phyloP scores from a whole-genome alignment of 2,113 vertebrate species.

The human region GRCh38 chr6:48637001-48637500 shows the following conservation, averaged over 20 bases:
- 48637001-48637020: background rate
- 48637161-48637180: background rate
- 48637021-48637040: background rate
- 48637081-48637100: background rate
- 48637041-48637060: background rate
- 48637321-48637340: background rate
- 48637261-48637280: background rate
- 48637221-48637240: background rate
- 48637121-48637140: background rate
- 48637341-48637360: background rate
- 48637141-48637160: background rate
- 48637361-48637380: background rate
- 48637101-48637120: background rate
- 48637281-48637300: background rate
- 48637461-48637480: background rate
- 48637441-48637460: background rate
- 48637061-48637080: background rate
- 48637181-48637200: background rate
- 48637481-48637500: background rate
- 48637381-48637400: background rate
- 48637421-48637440: background rate
- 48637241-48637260: background rate
- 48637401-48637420: background rate
- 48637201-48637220: background rate
- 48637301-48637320: background rate